These are phyloP conservation scores for Rotaria magnacalcarata DNA, from an alignment of 2,888 invertebrate species.

Conservation along the genomic window DNA sequence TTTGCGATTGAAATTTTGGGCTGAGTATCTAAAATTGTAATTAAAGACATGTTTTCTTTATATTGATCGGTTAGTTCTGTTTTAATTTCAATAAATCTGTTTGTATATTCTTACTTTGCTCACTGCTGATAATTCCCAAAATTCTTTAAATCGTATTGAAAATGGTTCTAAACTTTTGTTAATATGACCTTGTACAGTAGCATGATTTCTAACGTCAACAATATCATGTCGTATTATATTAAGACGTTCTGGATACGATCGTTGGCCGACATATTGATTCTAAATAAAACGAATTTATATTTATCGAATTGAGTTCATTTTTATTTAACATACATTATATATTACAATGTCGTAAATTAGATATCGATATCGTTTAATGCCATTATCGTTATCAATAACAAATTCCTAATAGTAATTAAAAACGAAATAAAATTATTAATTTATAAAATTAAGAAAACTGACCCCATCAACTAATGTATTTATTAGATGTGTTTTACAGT, in stretches of 20 bases:
- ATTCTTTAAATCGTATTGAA: constrained; percentile 80
- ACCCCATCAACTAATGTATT: constrained; percentile 88
- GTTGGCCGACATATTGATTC: constrained; percentile 71
- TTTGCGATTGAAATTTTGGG: constrained; percentile 69
- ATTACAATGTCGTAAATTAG: constrained; percentile 87
- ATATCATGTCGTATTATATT: constrained; percentile 68
- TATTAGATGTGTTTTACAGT: constrained; percentile 68
- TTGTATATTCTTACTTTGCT: constrained; percentile 52
- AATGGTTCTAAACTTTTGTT: constrained; percentile 77
- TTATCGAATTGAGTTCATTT: constrained; percentile 39
- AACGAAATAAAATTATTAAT: constrained; percentile 50
- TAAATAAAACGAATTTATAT: background rate
- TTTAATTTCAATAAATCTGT: constrained; percentile 15
- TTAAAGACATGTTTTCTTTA: too few relatives aligned
- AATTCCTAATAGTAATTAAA: constrained; percentile 70
- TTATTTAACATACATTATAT: constrained; percentile 65
- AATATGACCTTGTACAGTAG: constrained; percentile 73
- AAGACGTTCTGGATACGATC: constrained; percentile 73
- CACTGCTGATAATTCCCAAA: constrained; percentile 70
- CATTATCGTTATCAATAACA: constrained; percentile 81
- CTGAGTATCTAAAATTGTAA: background rate
- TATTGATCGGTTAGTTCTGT: too few relatives aligned
- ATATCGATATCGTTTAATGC: constrained; percentile 74
- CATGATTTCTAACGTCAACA: constrained; percentile 66
- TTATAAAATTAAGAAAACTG: constrained; percentile 48